Conservation (phyloP, 2,113 vertebrate genomes). For the Zosterops japonicus region DNA sequence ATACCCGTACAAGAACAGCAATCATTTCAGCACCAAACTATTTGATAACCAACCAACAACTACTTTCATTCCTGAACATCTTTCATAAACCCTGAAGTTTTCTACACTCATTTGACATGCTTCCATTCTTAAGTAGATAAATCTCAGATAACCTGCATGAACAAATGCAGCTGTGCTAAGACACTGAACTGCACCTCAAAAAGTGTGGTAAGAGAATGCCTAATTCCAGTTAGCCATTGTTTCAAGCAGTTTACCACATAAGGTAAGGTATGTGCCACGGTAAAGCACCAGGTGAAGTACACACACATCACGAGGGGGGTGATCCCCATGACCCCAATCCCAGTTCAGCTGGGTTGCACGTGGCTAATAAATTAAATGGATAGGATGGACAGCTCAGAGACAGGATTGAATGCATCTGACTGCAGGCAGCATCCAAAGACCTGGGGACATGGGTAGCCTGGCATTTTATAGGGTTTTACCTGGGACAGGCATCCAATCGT, state of each 20-base stretch:
- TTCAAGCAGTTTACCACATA: background rate
- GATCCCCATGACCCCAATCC: no score
- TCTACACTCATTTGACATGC: background rate
- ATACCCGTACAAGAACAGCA: background rate
- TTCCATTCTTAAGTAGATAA: background rate
- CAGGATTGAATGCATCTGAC: no score
- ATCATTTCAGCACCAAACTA: background rate
- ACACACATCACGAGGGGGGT: background rate
- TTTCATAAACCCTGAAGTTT: background rate
- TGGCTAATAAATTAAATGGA: no score
- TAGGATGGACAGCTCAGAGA: no score
- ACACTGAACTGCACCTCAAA: background rate
- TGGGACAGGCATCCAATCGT: no score
- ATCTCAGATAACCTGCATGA: background rate
- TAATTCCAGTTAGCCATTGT: background rate
- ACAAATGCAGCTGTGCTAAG: background rate
- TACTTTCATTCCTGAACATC: background rate
- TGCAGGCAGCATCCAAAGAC: no score
- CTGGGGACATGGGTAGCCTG: no score
- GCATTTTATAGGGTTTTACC: no score
- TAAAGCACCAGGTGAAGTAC: background rate
- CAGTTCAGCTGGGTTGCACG: no score
- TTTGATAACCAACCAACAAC: background rate
- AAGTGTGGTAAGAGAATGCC: background rate
- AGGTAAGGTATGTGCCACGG: background rate